phyloP scores from a whole-genome alignment of 2,113 vertebrate genomes.

The Camelus bactrianus region DNA sequence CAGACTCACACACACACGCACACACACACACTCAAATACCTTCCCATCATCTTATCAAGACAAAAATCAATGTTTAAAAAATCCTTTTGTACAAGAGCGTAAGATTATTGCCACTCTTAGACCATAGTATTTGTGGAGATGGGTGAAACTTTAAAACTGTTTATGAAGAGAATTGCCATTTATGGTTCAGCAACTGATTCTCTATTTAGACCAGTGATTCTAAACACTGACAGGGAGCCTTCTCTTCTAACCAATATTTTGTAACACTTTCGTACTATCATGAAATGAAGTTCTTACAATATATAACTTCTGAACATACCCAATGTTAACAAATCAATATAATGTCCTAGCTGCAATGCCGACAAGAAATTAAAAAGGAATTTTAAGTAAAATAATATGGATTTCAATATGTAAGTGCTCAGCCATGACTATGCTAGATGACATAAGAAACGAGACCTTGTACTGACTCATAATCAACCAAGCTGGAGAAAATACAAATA shows the following conservation, averaged over 20 bases:
- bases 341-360: not conserved
- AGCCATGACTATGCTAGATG: not conserved
- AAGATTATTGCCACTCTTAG: not conserved
- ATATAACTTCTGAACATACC: not conserved
- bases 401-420: not conserved
- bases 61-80: not conserved
- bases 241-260: not conserved
- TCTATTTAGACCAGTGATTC: not conserved
- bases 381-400: not conserved
- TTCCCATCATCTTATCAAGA: not conserved
- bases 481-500: not conserved
- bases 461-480: not conserved
- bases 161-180: not conserved
- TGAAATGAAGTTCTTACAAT: not conserved
- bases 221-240: not conserved
- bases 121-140: not conserved
- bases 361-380: not conserved
- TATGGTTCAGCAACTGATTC: not conserved
- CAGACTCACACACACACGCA: not conserved
- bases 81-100: not conserved
- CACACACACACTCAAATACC: not conserved
- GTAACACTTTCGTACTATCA: not conserved
- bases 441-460: not conserved
- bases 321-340: not conserved
- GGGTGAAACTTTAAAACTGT: not conserved